Evolutionary conservation across 2,888 invertebrate species (phyloP).

Genomic region (Schrankia costaestrigalis): DNA sequence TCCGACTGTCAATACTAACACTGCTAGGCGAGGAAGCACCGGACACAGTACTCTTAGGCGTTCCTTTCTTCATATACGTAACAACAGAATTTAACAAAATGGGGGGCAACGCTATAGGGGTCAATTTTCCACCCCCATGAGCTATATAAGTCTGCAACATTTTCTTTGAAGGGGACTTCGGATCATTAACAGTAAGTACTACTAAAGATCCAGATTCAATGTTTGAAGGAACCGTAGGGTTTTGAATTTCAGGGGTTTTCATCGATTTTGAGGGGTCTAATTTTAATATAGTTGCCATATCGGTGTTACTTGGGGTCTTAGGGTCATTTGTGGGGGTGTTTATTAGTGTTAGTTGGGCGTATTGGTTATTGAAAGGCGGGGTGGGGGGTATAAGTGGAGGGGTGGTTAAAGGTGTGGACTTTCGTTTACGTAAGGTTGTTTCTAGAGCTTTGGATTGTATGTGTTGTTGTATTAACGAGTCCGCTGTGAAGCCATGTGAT

Average conservation of each 20-base stretch:
- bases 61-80: conserved; percentile 64
- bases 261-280: conserved; percentile 16
- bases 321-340: conserved; percentile 14
- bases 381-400: conserved; percentile 5
- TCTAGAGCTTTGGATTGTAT: conserved; percentile 19
- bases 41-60: conserved; percentile 43
- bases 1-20: conserved; percentile 49
- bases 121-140: conserved; percentile 52
- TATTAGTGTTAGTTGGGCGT: conserved; percentile 25
- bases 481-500: conserved; percentile 39
- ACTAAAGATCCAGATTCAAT: conserved; percentile 68
- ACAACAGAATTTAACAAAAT: conserved; percentile 62
- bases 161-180: conserved; percentile 62
- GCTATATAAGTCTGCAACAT: conserved; percentile 72
- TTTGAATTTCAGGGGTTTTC: conserved; percentile 21
- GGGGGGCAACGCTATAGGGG: conserved; percentile 59
- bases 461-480: conserved; percentile 48
- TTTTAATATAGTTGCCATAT: conserved; percentile 25
- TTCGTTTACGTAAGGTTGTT: neutral
- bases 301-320: conserved; percentile 3
- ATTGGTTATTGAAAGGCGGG: conserved; percentile 6
- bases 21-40: conserved; percentile 72
- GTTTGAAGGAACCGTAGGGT: conserved; percentile 45
- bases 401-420: conserved; percentile 1
- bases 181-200: conserved; percentile 66